phyloP scores from a whole-genome alignment of 2,888 invertebrate genomes.

The Acheta domesticus region DNA sequence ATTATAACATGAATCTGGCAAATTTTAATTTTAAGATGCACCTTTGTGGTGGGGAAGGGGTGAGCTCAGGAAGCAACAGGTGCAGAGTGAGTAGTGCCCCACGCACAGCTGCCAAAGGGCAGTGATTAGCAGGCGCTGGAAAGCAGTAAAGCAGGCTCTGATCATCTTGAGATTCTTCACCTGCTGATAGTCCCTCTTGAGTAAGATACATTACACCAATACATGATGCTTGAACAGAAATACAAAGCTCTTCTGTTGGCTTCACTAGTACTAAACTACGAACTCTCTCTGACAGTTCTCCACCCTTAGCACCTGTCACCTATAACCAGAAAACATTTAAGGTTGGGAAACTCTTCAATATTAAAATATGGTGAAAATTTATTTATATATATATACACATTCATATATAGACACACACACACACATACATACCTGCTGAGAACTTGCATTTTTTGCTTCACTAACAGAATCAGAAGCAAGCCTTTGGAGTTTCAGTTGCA shows the following conservation, averaged over 20 bases:
- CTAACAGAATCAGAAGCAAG: neutral
- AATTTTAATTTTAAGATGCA: neutral
- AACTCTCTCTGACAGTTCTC: neutral
- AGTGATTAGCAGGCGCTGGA: conserved; percentile 47
- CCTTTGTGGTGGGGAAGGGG: conserved; percentile 41
- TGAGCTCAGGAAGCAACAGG: conserved; percentile 67
- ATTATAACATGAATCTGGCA: too few species aligned
- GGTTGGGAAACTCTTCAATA: too few species aligned
- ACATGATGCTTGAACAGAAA: neutral
- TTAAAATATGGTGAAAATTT: too few species aligned
- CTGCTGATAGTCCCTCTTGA: conserved; percentile 55
- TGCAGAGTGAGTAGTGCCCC: conserved; percentile 83
- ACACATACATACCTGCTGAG: too few species aligned
- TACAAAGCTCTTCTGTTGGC: neutral
- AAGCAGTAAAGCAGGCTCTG: conserved; percentile 71
- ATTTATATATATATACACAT: too few species aligned
- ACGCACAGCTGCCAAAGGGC: conserved; percentile 62
- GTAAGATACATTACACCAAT: conserved; percentile 64
- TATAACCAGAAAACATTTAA: too few species aligned
- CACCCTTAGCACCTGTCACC: neutral
- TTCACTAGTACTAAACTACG: neutral
- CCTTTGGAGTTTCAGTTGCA: neutral
- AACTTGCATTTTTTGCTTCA: neutral
- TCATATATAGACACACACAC: too few species aligned
- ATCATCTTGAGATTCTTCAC: conserved; percentile 57